phyloP scores from a whole-genome alignment of 2,888 invertebrate species.

The Polymixis lichenea region DNA sequence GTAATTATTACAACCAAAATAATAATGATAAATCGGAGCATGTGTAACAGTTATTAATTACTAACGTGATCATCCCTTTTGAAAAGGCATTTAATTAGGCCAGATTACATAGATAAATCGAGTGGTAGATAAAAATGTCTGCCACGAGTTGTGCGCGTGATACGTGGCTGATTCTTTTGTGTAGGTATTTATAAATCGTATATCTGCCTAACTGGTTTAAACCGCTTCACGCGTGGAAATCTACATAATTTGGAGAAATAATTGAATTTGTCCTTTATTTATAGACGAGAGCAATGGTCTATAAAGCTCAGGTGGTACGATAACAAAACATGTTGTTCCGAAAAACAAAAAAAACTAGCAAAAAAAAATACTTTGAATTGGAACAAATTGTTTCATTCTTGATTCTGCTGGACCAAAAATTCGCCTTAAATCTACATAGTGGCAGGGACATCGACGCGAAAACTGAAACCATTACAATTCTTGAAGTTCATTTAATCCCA shows the following conservation, averaged over 20 bases:
- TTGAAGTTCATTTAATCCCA: too few species aligned
- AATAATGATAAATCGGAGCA: background rate
- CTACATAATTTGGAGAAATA: background rate
- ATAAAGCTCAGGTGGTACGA: background rate
- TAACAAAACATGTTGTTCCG: too few species aligned
- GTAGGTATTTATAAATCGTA: background rate
- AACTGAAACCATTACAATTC: too few species aligned
- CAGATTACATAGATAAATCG: conserved; percentile 11
- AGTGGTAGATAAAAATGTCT: conserved; percentile 28
- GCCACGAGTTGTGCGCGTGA: conserved; percentile 8
- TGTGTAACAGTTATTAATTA: background rate
- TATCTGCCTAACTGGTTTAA: background rate
- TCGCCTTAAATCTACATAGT: too few species aligned
- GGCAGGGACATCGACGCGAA: too few species aligned
- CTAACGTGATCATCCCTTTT: conserved; percentile 3
- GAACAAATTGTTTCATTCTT: too few species aligned
- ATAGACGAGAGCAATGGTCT: background rate
- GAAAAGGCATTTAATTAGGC: conserved; percentile 6
- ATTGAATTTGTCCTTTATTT: background rate
- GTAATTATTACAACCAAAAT: background rate
- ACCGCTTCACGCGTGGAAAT: background rate
- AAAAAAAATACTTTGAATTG: too few species aligned
- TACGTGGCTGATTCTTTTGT: background rate
- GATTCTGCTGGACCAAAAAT: too few species aligned
- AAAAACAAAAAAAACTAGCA: too few species aligned